Percentiles rank a stretch among this genome's conserved stretches.
Conservation (phyloP, 2,113 vertebrate species). For the Mastomys natalensis region DNA sequence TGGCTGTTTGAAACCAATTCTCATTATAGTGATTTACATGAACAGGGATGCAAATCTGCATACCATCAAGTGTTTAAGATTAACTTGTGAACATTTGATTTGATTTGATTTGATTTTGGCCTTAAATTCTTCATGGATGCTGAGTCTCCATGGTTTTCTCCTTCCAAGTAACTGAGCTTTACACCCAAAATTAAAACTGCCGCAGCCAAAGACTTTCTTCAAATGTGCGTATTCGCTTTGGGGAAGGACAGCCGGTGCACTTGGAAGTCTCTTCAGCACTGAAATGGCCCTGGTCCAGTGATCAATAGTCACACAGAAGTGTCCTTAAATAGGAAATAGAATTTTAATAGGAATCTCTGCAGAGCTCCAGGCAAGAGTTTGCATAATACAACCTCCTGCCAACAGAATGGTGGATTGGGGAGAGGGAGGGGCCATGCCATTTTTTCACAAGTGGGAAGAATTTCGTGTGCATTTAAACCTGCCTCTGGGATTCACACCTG, state of each 20-base stretch:
- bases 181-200: slow-evolving; percentile 55
- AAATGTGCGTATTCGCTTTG: background rate
- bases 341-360: slow-evolving; percentile 50
- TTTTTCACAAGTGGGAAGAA: slow-evolving; percentile 28
- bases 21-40: slow-evolving; percentile 54
- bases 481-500: slow-evolving; percentile 55
- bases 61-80: slow-evolving; percentile 54
- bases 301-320: background rate
- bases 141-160: background rate
- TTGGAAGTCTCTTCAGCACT: background rate
- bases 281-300: background rate
- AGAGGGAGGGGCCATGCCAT: background rate
- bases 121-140: slow-evolving; percentile 57
- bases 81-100: slow-evolving; percentile 46
- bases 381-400: background rate
- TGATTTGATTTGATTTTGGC: slow-evolving; percentile 58
- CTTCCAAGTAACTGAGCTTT: slow-evolving; percentile 20
- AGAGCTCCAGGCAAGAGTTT: slow-evolving; percentile 27
- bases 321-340: slow-evolving; percentile 57
- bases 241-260: background rate
- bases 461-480: slow-evolving; percentile 31
- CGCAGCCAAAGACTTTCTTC: background rate
- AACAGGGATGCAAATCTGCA: slow-evolving; percentile 54
- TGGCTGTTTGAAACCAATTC: slow-evolving; percentile 44
- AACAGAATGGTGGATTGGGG: background rate